Percentiles rank a stretch among this genome's conserved stretches.
Evolutionary conservation across 2,113 vertebrate species (phyloP).

Genomic region (Austrofundulus limnaeus): DNA sequence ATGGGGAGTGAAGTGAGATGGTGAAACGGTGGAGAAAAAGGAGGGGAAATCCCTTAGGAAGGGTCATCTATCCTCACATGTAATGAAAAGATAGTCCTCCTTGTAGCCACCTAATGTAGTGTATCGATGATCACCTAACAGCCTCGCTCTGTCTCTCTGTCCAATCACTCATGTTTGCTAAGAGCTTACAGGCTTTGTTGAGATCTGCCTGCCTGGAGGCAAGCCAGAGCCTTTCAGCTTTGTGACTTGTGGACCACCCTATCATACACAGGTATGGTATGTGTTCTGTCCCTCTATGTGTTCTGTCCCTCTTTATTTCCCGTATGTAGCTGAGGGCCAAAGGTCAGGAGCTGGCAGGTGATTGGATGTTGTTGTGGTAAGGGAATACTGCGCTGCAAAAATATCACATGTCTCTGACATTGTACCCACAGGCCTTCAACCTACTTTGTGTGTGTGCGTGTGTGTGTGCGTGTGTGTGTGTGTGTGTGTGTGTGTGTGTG

Average conservation of each 20-base stretch:
- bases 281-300: conserved; percentile 58
- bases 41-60: conserved; percentile 61
- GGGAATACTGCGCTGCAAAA: conserved; percentile 70
- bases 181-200: conserved; percentile 51
- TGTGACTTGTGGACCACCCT: conserved; percentile 53
- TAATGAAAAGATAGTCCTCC: conserved; percentile 72
- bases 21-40: conserved; percentile 33
- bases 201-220: conserved; percentile 50
- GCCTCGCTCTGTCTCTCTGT: conserved; percentile 21
- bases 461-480: conserved; percentile 25
- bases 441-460: conserved; percentile 40
- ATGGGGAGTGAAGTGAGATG: conserved; percentile 21
- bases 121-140: conserved; percentile 59
- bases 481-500: conserved; percentile 29
- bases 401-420: conserved; percentile 76
- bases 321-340: conserved; percentile 59
- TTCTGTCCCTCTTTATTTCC: conserved; percentile 51
- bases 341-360: conserved; percentile 71
- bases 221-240: conserved; percentile 53
- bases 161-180: conserved; percentile 51
- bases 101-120: conserved; percentile 64
- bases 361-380: conserved; percentile 79
- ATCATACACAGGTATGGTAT: conserved; percentile 62
- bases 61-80: conserved; percentile 67
- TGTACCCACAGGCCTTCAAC: conserved; percentile 60